A percentile compares a stretch with the other conserved stretches of the same genome.
Evolutionary conservation across 2,888 invertebrate species (phyloP).

Genomic region (Acronicta aceris): DNA sequence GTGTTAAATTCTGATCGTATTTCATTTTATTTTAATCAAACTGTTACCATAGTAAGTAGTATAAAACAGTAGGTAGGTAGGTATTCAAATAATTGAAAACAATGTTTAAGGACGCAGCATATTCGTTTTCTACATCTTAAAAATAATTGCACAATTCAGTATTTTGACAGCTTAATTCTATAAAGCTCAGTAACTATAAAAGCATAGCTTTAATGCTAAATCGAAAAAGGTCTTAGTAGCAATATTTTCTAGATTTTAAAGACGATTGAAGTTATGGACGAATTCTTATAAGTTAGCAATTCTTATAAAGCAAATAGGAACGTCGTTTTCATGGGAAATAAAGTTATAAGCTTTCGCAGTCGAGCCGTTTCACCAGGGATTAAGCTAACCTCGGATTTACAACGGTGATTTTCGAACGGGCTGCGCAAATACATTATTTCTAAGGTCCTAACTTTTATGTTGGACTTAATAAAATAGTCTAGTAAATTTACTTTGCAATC

Average conservation of each 20-base stretch:
- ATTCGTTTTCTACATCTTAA: neutral
- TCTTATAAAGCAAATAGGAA: constrained; percentile 47
- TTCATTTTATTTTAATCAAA: no score
- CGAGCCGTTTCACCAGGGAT: constrained; percentile 50
- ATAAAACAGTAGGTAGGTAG: no score
- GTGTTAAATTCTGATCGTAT: no score
- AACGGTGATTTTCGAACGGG: constrained; percentile 39
- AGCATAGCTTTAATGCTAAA: constrained; percentile 26
- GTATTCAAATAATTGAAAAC: no score
- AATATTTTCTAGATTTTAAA: constrained; percentile 32
- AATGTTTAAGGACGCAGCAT: no score
- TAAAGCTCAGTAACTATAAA: neutral
- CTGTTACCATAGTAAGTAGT: no score
- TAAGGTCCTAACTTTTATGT: constrained; percentile 35
- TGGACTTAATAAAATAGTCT: constrained; percentile 25
- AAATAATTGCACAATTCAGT: neutral
- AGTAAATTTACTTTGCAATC: constrained; percentile 9
- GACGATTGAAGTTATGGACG: constrained; percentile 22
- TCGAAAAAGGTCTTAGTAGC: constrained; percentile 21
- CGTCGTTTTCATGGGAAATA: constrained; percentile 39
- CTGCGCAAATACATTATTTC: constrained; percentile 40
- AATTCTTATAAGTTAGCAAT: constrained; percentile 21
- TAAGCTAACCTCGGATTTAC: constrained; percentile 54
- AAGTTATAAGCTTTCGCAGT: constrained; percentile 45
- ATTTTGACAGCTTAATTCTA: neutral